Evolutionary conservation across 2,113 vertebrate species (phyloP).

Genomic region (Tapirus terrestris): DNA sequence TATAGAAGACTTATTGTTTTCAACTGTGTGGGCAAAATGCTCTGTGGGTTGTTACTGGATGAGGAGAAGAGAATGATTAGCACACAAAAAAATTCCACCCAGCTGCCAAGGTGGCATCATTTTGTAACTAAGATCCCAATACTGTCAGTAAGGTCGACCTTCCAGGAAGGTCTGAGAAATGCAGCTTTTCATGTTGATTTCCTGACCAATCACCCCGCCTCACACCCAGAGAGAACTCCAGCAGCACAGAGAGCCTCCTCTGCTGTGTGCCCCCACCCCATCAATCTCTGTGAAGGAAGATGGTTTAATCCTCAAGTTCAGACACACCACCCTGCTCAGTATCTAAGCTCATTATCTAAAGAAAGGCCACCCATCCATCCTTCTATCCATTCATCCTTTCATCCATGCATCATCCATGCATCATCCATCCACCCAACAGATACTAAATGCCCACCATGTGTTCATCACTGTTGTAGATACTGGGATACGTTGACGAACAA

Average conservation of each 20-base stretch:
- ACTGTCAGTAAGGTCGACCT: background rate
- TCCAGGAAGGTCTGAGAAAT: slow-evolving; percentile 15
- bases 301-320: background rate
- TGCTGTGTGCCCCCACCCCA: fast-evolving
- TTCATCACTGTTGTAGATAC: fast-evolving
- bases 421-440: background rate
- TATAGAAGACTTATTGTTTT: background rate
- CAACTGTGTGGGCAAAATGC: background rate
- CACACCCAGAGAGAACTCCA: background rate
- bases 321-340: background rate
- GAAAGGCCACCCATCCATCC: background rate
- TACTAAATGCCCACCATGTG: fast-evolving
- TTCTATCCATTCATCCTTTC: background rate
- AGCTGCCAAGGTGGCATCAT: background rate
- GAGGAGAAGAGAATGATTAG: background rate
- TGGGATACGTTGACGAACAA: fast-evolving
- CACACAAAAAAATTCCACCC: background rate
- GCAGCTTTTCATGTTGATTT: background rate
- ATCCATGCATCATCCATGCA: too few relatives aligned
- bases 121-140: background rate
- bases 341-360: background rate
- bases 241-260: background rate
- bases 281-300: background rate
- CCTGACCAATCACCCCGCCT: background rate
- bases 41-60: background rate